phyloP scores from a whole-genome alignment of 53 echinoderm and acorn worm genomes.

The Mesocentrotus franciscanus region DNA sequence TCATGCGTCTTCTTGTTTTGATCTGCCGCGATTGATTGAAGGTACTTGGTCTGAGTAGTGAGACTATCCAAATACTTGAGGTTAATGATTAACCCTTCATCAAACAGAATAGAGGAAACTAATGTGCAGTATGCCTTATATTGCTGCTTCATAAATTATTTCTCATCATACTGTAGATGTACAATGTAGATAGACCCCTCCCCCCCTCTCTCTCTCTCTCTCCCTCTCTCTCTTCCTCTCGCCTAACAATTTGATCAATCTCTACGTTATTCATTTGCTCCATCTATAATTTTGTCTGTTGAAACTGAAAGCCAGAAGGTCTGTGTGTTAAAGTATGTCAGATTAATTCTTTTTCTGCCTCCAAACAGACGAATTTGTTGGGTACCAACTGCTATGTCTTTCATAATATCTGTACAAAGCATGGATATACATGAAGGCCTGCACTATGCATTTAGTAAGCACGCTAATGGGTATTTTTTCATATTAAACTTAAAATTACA shows the following conservation, averaged over 20 bases:
- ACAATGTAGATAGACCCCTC: neutral
- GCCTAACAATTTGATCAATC: neutral
- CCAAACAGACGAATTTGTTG: too few relatives aligned
- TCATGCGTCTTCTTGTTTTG: neutral
- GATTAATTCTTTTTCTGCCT: too few relatives aligned
- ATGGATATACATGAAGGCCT: neutral
- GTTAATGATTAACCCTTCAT: constrained; percentile 34
- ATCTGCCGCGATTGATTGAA: neutral
- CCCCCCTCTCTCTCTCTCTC: neutral
- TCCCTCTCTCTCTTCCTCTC: neutral
- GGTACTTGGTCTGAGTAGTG: neutral
- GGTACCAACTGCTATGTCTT: neutral
- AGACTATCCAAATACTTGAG: constrained; percentile 46
- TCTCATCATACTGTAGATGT: neutral
- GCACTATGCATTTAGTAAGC: too few relatives aligned
- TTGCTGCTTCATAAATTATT: constrained; percentile 41
- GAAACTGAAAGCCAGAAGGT: too few relatives aligned
- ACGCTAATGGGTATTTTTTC: too few relatives aligned
- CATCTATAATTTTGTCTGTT: neutral
- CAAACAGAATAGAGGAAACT: constrained; percentile 38
- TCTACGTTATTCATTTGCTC: neutral
- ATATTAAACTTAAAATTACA: too few relatives aligned
- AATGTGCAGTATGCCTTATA: neutral
- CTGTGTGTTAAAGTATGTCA: too few relatives aligned
- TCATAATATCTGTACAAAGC: neutral